These are phyloP conservation scores for Phodopus roborovskii DNA, from an alignment of 2,113 vertebrate genomes.

Conservation along the genomic window DNA sequence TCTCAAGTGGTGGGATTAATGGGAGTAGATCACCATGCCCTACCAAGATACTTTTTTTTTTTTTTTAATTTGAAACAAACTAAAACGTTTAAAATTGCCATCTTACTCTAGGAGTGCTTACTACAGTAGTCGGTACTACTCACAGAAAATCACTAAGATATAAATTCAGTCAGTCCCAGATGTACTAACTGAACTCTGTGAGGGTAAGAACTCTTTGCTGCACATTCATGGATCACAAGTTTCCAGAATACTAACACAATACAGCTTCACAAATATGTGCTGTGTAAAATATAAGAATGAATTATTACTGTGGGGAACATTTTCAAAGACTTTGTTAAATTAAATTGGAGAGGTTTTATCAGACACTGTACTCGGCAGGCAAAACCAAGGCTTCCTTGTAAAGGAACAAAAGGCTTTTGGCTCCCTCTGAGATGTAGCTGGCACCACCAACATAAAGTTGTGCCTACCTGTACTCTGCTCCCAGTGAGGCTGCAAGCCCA, in stretches of 20 bases:
- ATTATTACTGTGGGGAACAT: neutral
- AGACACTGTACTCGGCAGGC: neutral
- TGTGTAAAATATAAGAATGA: neutral
- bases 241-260: constrained; percentile 26
- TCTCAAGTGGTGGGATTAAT: neutral
- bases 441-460: neutral
- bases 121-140: neutral
- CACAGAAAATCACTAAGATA: neutral
- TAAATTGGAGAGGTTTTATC: neutral
- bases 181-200: neutral
- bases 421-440: neutral
- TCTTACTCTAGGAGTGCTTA: neutral
- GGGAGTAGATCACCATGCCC: neutral
- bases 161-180: neutral
- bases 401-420: neutral
- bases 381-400: constrained; percentile 1
- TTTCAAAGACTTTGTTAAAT: constrained; percentile 33
- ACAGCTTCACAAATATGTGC: neutral
- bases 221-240: neutral
- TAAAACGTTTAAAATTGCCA: neutral
- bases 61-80: neutral
- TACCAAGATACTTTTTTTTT: neutral
- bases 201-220: constrained; percentile 19
- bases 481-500: constrained; percentile 93
- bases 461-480: constrained; percentile 96